Evolutionary conservation across 2,888 invertebrate genomes (phyloP), one percentile per base, ranked within the genome.

Genomic region (Byasa hedistus): DNA sequence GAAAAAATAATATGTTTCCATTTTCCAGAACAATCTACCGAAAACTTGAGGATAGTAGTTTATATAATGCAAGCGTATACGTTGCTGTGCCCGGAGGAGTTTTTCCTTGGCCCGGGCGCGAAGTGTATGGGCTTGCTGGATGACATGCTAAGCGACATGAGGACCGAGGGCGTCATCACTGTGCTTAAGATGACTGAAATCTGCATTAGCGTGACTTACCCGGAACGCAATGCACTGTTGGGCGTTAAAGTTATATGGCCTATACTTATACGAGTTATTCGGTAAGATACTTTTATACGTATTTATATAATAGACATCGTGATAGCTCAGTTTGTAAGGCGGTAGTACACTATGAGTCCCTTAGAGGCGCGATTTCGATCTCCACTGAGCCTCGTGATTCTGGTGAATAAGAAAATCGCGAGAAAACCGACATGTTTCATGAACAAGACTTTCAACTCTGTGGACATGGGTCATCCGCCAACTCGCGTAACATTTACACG

Each of bases 11-110:
- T 8, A 32, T n/a, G 8, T 32, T 24, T 23, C 17, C 10, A 24
- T 1, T 15, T 86, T 87, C 21, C 85, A 96, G 97, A 98, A 84
- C 93, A 94, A 83, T 95, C 96, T 0, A 94, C 96, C 0, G 98
- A 98, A 79, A 95, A 96, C 83, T 91, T 98, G 17, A 93, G 95
- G 69, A 93, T 95, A 68, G 96, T 96, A 70, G 92, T 98, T 19
- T 94, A 95, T 76, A 96, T 98, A 79, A 95, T 96, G 81, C 95
- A 96, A 83, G 96, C 96, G 0, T 97, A 98, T 82, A 93, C 97
- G 0, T 85, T 97, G 21, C 86, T 98, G 17, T 95, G 95, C 70
- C 96, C 97, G 0, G 94, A 96, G 76, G 93, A 95, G 72, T 96
- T 96, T 79, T 92, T 97, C 68, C 90, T 94, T 73, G 94, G 93